Base-by-base conservation (phyloP, 1,140 invertebrate species). In the Zophobas morio region DNA sequence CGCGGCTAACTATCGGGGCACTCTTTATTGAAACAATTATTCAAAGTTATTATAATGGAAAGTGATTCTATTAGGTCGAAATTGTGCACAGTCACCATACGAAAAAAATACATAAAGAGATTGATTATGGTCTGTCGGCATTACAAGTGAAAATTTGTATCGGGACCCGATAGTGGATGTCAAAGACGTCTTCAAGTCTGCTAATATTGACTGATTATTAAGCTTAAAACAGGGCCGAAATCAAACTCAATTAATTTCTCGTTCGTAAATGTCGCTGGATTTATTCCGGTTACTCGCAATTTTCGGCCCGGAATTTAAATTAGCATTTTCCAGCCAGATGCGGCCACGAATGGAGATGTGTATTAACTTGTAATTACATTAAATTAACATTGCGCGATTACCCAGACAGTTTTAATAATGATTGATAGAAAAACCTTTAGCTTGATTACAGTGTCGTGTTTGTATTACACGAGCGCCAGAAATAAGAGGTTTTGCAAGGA, bases 331-430 rank as follows among this genome's bases (percentile, higher is more conserved):
- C 81, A 80, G 75, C 72, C 81, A 82, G 81, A 81, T 82, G 81
- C 74, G 81, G 74, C 80, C 81, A 79, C 46, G 76, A 66, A 82
- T 82, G 74, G 78, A 80, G 80, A 81, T 82, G 60, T 66, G 60
- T 66, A 81, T 81, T 82, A 81, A 80, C 80, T 78, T 82, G 78
- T 81, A 82, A 82, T 82, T 81, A 82, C 78, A 75, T 82, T 82
- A 81, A 81, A 79, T 82, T 82, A 81, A 80, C 81, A 82, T 78
- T 76, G 78, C 70, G 63, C 77, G 79, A 78, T 81, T 80, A 79
- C 77, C 72, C 75, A 73, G 81, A 81, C 79, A 79, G 76, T 81
- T 76, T 79, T 81, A 82, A 82, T 82, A 82, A 81, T 79, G 81
- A 82, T 82, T 82, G 75, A 82, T 82, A 81, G 81, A 80, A 81